Conservation (phyloP, 2,888 invertebrate genomes). For the Monopis laevigella region DNA sequence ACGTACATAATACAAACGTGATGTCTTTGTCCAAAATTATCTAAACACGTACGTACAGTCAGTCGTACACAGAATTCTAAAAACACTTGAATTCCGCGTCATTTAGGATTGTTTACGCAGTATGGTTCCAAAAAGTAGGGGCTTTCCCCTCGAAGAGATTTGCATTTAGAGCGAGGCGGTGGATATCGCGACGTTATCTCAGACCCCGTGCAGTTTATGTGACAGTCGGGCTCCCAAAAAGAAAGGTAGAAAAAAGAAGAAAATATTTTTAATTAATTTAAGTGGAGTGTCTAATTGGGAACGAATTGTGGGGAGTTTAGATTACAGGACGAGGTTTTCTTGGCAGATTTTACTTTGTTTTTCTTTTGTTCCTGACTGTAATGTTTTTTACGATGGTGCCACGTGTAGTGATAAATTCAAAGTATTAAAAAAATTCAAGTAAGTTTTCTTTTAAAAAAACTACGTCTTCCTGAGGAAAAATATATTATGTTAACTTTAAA, state of each 20-base stretch:
- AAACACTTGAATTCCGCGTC: conserved; percentile 8
- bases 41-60: conserved; percentile 1
- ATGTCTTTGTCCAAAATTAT: conserved; percentile 11
- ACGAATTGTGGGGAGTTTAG: conserved; percentile 1
- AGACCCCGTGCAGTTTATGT: conserved; percentile 24
- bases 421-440: too few relatives aligned
- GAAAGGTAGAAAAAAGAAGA: conserved; percentile 3
- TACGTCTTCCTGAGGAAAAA: too few relatives aligned
- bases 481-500: too few relatives aligned
- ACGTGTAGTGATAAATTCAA: too few relatives aligned
- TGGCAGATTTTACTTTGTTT: too few relatives aligned
- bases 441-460: too few relatives aligned
- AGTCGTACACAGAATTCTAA: neutral
- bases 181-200: conserved; percentile 33
- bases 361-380: too few relatives aligned
- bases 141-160: conserved; percentile 23
- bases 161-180: conserved; percentile 37
- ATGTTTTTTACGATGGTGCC: too few relatives aligned
- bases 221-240: conserved; percentile 13
- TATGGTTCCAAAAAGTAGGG: conserved; percentile 7
- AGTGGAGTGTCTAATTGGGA: conserved; percentile 4
- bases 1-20: conserved; percentile 4
- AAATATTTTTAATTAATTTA: neutral
- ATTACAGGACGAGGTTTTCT: too few relatives aligned
- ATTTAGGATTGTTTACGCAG: conserved; percentile 13